Evolutionary conservation across 2,888 invertebrate species (phyloP).

Genomic region (Thysanoteuthis rhombus): DNA sequence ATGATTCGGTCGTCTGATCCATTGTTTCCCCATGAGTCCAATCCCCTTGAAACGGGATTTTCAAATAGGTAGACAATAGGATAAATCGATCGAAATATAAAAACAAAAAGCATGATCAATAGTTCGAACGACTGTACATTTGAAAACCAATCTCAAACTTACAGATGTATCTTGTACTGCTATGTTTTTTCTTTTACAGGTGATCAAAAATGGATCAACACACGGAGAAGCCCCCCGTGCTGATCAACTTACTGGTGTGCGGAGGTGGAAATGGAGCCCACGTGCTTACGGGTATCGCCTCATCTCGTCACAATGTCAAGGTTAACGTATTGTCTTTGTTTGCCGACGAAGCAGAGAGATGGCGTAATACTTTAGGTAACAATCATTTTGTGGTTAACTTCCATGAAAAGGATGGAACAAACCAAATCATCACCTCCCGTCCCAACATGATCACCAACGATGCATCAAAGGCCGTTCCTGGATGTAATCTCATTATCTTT

Average conservation of each 20-base stretch:
- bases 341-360: slow-evolving; percentile 54
- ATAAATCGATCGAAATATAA: too few relatives aligned
- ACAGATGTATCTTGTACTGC: background rate
- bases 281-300: slow-evolving; percentile 48
- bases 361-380: slow-evolving; percentile 43
- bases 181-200: background rate
- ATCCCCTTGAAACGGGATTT: too few relatives aligned
- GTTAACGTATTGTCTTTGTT: slow-evolving; percentile 52
- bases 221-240: background rate
- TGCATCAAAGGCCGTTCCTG: slow-evolving; percentile 46
- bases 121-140: too few relatives aligned
- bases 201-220: background rate
- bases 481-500: slow-evolving; percentile 51
- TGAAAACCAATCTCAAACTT: too few relatives aligned
- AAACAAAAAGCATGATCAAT: too few relatives aligned
- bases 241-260: slow-evolving; percentile 41
- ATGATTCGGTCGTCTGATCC: too few relatives aligned
- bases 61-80: too few relatives aligned
- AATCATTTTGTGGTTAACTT: slow-evolving; percentile 41
- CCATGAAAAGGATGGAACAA: slow-evolving; percentile 32
- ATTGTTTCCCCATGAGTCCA: too few relatives aligned
- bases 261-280: slow-evolving; percentile 62
- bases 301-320: slow-evolving; percentile 44
- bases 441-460: slow-evolving; percentile 46
- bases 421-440: slow-evolving; percentile 33